These are phyloP conservation scores for Unio delphinus DNA, from an alignment of 2,888 invertebrate species.

Conservation along the genomic window DNA sequence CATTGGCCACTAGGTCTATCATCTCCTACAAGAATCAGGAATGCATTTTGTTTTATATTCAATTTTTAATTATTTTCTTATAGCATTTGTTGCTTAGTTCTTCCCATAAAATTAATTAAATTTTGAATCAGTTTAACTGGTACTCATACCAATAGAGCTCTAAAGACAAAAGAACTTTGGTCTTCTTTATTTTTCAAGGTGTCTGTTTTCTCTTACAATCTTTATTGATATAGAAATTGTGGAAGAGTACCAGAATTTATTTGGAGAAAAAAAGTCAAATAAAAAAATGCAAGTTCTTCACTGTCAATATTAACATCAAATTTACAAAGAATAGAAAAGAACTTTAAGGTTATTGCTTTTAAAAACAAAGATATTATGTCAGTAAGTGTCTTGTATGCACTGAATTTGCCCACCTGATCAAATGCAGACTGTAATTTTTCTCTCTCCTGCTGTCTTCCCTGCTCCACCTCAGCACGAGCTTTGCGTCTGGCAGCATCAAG, in stretches of 20 bases:
- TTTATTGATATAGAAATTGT: too few species aligned
- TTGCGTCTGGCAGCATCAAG: constrained; percentile 56
- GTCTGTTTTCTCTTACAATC: too few species aligned
- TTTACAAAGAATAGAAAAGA: neutral
- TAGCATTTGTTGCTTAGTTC: too few species aligned
- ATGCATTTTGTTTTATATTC: neutral
- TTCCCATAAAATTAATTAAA: too few species aligned
- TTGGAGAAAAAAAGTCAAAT: neutral
- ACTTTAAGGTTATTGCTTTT: neutral
- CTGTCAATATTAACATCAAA: neutral
- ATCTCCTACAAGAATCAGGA: constrained; percentile 50
- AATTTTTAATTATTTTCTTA: neutral
- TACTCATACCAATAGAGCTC: too few species aligned
- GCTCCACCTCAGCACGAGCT: constrained; percentile 52
- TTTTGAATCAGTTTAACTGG: too few species aligned
- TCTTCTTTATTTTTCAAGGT: too few species aligned
- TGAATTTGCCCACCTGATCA: constrained; percentile 52
- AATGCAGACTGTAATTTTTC: constrained; percentile 57
- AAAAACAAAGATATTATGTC: neutral
- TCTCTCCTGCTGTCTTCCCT: constrained; percentile 53
- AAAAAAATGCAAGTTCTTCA: neutral
- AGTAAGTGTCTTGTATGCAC: too few species aligned
- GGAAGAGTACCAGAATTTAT: too few species aligned
- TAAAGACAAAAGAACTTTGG: too few species aligned
- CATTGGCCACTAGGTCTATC: constrained; percentile 61